Base-by-base conservation (phyloP, 1,140 invertebrate species). In the Andricus grossulariae region DNA sequence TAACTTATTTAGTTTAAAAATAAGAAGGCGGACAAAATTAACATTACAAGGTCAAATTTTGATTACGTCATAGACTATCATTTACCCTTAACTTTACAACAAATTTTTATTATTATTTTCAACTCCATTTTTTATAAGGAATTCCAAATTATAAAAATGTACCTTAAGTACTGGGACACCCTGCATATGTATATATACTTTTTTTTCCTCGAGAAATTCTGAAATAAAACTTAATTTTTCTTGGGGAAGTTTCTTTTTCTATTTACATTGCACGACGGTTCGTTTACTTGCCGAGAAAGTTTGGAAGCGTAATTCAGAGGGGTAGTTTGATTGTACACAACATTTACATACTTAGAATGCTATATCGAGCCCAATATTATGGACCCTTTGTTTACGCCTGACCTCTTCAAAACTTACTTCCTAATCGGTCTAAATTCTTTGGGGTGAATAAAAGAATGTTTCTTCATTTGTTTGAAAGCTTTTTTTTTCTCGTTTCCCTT, bases 311-410 rank as follows among this genome's bases (percentile, higher is more conserved):
- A 60, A 60, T 60, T 60, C 21, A 11, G 5, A 60, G 11, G 13
- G 21, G 6, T 32, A 32, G 57, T 6, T n/a, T 54, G n/a, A 54
- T 10, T 54, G 18, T 54, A 54, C 51, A 54, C 7, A 16, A 60
- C 21, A 32, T 25, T 25, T 60, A 21, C 54, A n/a, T 57, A 57
- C 55, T 57, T 32, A 60, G 57, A 60, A 3, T 54, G n/a, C n/a
- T 54, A 54, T 54, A n/a, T 45, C 7, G 39, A 45, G 10, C 39
- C 16, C 19, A 18, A 54, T 11, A 54, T 11, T 19, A 54, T 19
- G 21, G 12, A 32, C 21, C 19, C 57, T 12, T 15, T 25, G 16
- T 45, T 45, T 45, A 60, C 32, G 57, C 32, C 57, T 15, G 21
- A 15, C 57, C 21, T 32, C 21, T 16, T 4, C 21, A 15, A 32